Base-by-base conservation (phyloP, 1,140 invertebrate species). In the Zaprionus taronus region DNA sequence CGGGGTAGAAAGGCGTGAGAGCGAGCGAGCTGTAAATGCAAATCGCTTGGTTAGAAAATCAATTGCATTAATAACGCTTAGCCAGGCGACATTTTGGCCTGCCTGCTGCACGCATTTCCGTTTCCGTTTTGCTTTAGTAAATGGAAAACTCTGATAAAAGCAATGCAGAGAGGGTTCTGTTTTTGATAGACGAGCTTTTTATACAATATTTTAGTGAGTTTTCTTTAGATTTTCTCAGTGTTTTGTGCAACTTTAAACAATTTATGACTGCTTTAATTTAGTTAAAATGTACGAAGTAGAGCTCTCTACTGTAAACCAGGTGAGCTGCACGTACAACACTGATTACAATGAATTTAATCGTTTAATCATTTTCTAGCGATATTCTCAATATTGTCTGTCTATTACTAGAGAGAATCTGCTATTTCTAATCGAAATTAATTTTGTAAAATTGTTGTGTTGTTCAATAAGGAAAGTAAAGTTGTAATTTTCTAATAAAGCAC, bases 11-110 rank as follows among this genome's bases (percentile, higher is more conserved):
- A 9, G 31, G 31, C 31, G 44, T 20, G 44, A 9, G 15, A 17
- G 41, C 15, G 41, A 17, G n/a, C 6, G n/a, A 51, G 17, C 20
- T 51, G 20, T 24, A 51, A 51, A 75, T 74, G 65, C 72, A 74
- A 74, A 74, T 73, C 51, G 11, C 41, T 61, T 53, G 47, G 31
- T 34, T 62, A 55, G 76, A 80, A 84, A 77, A 84, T 63, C 66
- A 83, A 84, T 83, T 73, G 78, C 78, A 81, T 84, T 81, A 78
- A 84, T 64, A 63, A 47, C 55, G 63, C 80, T 47, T 60, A 61
- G 51, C 62, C 68, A 26, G 57, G 41, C 41, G 61, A 70, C 63
- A 69, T 77, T 77, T 81, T 62, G 44, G n/a, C 36, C 38, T 20
- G 56, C 28, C 38, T 31, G 66, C 24, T 22, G 49, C 47, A 58